Evolutionary conservation across 1,140 invertebrate genomes (phyloP), one percentile per base, ranked within the genome.

Genomic region (Parasteatoda tepidariorum): DNA sequence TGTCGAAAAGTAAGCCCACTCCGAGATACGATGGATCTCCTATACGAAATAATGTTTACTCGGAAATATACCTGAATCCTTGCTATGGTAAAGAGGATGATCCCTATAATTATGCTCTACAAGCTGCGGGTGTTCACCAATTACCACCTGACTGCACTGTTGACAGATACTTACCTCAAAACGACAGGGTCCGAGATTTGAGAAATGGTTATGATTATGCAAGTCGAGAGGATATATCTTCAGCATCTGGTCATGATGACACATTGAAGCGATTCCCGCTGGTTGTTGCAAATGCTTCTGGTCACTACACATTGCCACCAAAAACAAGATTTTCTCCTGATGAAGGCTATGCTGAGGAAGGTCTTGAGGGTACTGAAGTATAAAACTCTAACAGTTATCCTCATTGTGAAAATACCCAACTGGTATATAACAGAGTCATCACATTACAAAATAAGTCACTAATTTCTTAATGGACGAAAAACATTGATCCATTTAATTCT

Each of bases 291-390:
- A 79, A 84, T 73, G n/a, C 61, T 30, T 28, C 84, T 22, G 71
- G 84, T 38, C 84, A 86, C 22, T 74, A 83, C 26, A 85, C 83
- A 11, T 48, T 84, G 13, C 85, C 87, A 24, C 67, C 81, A 9
- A 85, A 85, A 24, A 57, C 83, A 18, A 54, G 94, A 86, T 95
- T 94, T 88, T 94, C 94, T 1, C 94, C 94, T 22, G 96, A 97
- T 87, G 95, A 97, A 88, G 94, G 95, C 22, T 97, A 96, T 87
- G 95, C 96, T 88, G 87, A 88, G 70, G 96, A 97, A 90, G 95
- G 76, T 13, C 86, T 88, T 83, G 95, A 95, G 88, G 95, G 95
- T 57, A 96, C 95, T 26, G 95, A 97, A 89, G 95, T 97, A 87
- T 97, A 92, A 92, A 38, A 30, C 30, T 67, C 13, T 48, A 9